phyloP scores from a whole-genome alignment of 2,113 vertebrate species.

The Alaudala cheleensis region DNA sequence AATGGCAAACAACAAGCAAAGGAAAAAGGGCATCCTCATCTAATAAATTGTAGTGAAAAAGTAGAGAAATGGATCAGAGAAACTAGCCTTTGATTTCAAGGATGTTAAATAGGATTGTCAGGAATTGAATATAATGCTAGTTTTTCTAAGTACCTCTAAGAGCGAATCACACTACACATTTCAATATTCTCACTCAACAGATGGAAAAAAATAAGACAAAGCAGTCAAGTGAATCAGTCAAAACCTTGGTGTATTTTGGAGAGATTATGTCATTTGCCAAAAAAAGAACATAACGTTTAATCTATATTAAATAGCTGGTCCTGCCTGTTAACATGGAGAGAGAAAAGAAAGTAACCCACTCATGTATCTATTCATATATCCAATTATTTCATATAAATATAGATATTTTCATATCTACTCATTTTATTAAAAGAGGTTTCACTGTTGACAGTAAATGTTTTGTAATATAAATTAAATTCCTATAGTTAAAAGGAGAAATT shows the following conservation, averaged over 20 bases:
- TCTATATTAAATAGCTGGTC: neutral
- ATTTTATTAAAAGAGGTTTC: neutral
- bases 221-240: neutral
- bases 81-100: neutral
- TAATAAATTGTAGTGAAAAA: neutral
- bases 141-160: neutral
- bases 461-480: neutral
- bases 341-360: neutral
- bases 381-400: neutral
- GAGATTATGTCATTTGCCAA: neutral
- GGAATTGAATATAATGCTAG: neutral
- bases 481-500: neutral
- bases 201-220: neutral
- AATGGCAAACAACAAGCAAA: neutral
- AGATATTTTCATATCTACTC: neutral
- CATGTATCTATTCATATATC: neutral
- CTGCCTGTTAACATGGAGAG: neutral
- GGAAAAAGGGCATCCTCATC: neutral
- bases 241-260: neutral
- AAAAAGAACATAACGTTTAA: neutral
- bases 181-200: neutral
- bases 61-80: neutral
- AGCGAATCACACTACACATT: neutral
- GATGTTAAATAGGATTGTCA: neutral
- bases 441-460: neutral